Percentiles rank a stretch among this genome's conserved stretches.
Evolutionary conservation across 35 echinoderm and acorn worm species (phyloP).

Genomic region (Lytechinus pictus): DNA sequence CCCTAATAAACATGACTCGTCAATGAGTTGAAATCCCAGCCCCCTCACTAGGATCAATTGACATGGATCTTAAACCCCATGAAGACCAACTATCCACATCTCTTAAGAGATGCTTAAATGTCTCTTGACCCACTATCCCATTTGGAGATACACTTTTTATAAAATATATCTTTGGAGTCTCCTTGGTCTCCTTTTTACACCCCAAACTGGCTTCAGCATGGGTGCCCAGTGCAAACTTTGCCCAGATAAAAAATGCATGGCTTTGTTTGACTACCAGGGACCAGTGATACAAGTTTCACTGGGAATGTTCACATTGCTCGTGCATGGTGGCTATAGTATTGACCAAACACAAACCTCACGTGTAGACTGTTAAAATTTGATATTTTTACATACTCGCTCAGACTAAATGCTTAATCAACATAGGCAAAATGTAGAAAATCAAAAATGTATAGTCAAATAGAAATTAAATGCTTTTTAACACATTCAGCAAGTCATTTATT

Average conservation of each 20-base stretch:
- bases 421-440: neutral
- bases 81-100: neutral
- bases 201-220: neutral
- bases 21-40: neutral
- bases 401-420: too few species aligned
- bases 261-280: neutral
- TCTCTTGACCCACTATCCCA: slow-evolving; percentile 9
- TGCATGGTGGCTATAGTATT: too few species aligned
- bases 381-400: too few species aligned
- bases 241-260: neutral
- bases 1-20: neutral
- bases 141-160: neutral
- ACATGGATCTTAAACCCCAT: neutral
- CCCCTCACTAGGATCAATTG: neutral
- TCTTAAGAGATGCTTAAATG: neutral
- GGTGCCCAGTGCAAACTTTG: neutral
- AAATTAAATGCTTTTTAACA: too few species aligned
- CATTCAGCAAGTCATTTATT: too few species aligned
- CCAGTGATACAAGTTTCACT: neutral
- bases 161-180: neutral
- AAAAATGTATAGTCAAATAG: too few species aligned
- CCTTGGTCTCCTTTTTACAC: neutral
- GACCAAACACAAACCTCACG: too few species aligned
- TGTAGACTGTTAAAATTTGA: too few species aligned
- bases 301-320: neutral